Evolutionary conservation across 1,140 invertebrate species (phyloP), one percentile per base, ranked within the genome.

Genomic region (Neomicropteryx cornuta): DNA sequence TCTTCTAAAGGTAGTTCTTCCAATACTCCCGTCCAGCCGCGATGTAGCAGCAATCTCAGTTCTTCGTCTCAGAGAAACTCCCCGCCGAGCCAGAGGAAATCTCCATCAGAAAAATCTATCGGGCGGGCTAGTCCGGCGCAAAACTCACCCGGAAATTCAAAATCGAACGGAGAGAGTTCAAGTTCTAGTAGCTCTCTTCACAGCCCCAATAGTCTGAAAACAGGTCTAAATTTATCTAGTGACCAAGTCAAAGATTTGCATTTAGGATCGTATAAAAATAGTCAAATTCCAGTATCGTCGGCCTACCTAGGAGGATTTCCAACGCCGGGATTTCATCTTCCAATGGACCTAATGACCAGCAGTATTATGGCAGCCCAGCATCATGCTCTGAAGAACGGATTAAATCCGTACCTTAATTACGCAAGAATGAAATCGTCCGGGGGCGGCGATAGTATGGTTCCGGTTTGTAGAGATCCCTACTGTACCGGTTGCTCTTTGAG

Each of bases 401-500:
- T 78, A 16, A 81, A 76, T 58, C 80, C 81, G 1, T 85, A 83
- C 56, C 58, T 83, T 18, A 73, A 75, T 22, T 85, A 85, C 48
- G 77, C 78, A 2, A 68, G 79, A 38, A 70, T 83, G 63, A 84
- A 84, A 55, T 73, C 71, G 2, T 58, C 71, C 2, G 51, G 65
- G 21, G 72, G 69, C 14, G 56, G 69, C 33, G 56, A 62, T 27
- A 61, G 68, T 35, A 47, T 79, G 13, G 74, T 83, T 5, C 77
- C 81, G 6, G 78, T 89, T 5, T 93, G 90, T 58, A 69, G 88
- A 24, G 90, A 94, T 60, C 89, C 89, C 1, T 93, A 89, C 52
- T 94, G 89, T 58, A 89, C 84, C 0, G 87, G 87, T 29, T 94
- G 89, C 57, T 86, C 88, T 41, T 65, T 88, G 36, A 89, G 82